phyloP scores from a whole-genome alignment of 2,888 invertebrate genomes.

The Tortrix viridana region DNA sequence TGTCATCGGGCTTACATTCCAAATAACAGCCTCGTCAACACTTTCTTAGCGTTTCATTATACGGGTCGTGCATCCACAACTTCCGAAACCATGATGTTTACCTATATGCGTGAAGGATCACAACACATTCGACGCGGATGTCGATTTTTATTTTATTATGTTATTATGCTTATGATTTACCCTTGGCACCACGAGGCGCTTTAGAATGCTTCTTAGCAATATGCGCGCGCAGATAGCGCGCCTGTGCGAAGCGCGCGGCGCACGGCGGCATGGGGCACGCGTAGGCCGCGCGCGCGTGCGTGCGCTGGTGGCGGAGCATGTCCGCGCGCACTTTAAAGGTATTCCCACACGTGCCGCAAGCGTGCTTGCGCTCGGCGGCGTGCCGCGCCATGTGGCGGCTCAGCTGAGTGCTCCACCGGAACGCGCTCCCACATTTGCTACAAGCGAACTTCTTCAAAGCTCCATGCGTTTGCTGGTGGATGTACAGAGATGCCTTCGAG shows the following conservation, averaged over 20 bases:
- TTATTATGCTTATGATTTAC: background rate
- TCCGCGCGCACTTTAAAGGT: constrained; percentile 75
- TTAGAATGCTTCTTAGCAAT: constrained; percentile 58
- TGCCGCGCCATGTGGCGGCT: constrained; percentile 73
- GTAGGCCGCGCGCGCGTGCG: constrained; percentile 67
- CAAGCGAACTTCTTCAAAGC: constrained; percentile 55
- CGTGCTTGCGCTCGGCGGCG: constrained; percentile 60
- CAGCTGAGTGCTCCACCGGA: constrained; percentile 76
- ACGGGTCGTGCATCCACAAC: no score
- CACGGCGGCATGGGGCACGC: constrained; percentile 75
- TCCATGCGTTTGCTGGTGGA: constrained; percentile 77
- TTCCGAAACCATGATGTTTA: no score
- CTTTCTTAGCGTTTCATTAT: no score
- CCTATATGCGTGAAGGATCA: no score
- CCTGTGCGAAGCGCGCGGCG: constrained; percentile 74
- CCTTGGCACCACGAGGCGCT: background rate
- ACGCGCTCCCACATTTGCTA: constrained; percentile 62
- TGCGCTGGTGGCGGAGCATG: constrained; percentile 75
- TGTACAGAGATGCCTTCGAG: constrained; percentile 75
- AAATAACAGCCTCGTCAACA: no score
- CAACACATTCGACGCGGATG: background rate
- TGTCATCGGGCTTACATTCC: no score
- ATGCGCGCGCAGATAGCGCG: constrained; percentile 81
- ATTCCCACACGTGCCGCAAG: constrained; percentile 76
- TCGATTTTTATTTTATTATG: background rate